Conservation (phyloP, 2,113 vertebrate species). For the Indri indri region DNA sequence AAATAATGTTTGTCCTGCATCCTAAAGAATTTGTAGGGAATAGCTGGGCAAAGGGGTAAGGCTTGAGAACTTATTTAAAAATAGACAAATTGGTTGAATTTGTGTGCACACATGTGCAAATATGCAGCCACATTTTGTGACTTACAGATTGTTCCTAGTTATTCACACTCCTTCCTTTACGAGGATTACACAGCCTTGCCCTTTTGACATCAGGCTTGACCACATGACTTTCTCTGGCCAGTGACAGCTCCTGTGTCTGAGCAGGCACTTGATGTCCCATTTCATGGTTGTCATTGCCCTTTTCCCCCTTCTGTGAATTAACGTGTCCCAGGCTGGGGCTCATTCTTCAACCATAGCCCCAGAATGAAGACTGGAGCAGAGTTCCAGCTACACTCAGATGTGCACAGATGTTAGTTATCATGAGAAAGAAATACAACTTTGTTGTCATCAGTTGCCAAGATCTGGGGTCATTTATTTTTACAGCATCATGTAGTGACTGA, state of each 20-base stretch:
- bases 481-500: too few relatives aligned
- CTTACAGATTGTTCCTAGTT: accelerated
- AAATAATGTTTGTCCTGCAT: not conserved
- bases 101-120: not conserved
- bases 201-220: not conserved
- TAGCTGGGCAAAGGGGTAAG: not conserved
- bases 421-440: not conserved
- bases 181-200: not conserved
- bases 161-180: not conserved
- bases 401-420: accelerated
- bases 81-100: too few relatives aligned
- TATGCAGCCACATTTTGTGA: accelerated
- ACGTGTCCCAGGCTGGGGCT: not conserved
- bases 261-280: not conserved
- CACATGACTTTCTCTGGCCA: not conserved
- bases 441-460: not conserved
- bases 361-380: not conserved
- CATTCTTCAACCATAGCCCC: not conserved
- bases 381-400: too few relatives aligned
- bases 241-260: not conserved
- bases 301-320: not conserved
- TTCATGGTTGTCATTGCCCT: not conserved
- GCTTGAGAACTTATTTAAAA: not conserved
- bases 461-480: not conserved
- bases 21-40: not conserved